Conservation (phyloP, 2,797 vertebrate genomes). For the Sorex maritimensis region DNA sequence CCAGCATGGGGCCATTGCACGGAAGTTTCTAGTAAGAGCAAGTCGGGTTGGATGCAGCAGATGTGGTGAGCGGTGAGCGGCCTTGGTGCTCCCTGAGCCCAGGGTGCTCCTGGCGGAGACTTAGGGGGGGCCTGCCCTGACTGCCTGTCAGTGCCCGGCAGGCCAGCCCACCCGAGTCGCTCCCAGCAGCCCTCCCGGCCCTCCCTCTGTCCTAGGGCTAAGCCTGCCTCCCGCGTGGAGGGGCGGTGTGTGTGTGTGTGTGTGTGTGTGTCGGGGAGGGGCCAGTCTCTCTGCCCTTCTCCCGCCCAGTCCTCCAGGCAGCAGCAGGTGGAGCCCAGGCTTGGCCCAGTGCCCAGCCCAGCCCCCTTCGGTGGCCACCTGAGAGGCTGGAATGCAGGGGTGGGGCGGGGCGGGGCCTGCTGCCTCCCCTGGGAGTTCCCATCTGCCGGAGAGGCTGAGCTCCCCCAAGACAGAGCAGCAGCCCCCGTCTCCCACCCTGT, state of each 20-base stretch:
- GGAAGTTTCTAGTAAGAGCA: constrained; percentile 23
- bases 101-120: background rate
- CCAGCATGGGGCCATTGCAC: background rate
- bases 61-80: background rate
- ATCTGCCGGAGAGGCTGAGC: background rate
- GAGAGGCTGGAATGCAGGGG: background rate
- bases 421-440: background rate
- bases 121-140: background rate
- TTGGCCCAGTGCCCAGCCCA: background rate
- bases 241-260: too few relatives aligned
- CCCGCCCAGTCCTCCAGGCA: background rate
- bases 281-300: background rate
- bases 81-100: background rate
- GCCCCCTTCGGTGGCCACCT: background rate
- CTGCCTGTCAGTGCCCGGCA: background rate
- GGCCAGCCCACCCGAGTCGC: background rate
- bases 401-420: background rate
- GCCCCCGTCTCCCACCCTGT: too few relatives aligned
- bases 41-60: constrained; percentile 21
- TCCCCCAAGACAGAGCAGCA: background rate
- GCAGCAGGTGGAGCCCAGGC: background rate
- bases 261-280: too few relatives aligned
- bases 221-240: background rate
- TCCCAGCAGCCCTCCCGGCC: background rate
- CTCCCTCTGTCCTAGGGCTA: background rate